Evolutionary conservation across 2,888 invertebrate genomes (phyloP), one percentile per base, ranked within the genome.

Genomic region (Epirrhoe tristata): DNA sequence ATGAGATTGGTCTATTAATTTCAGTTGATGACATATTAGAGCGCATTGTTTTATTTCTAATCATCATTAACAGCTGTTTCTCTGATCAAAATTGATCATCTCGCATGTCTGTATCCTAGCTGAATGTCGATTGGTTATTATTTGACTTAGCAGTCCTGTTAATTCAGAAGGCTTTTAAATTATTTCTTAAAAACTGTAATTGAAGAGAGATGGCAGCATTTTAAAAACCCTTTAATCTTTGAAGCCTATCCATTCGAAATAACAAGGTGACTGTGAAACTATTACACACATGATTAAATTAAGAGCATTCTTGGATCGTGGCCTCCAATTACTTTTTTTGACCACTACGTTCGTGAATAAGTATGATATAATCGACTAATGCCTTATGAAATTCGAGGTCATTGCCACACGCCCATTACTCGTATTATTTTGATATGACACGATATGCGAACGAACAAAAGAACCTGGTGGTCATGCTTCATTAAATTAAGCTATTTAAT

Each of bases 381-480:
- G 69, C 65, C 62, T 72, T 71, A 63, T 71, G 76, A 77, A 75
- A 79, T 73, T 67, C 69, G 77, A 82, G 82, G 83, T 79, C 81
- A 79, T 74, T 82, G 79, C 77, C 82, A 71, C 72, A 72, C 63
- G 67, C 62, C 55, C 67, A 68, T 58, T 60, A 67, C 63, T 71
- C 59, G n/a, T 63, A 34, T 63, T 24, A 69, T 67, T 63, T 46
- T 58, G 54, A 58, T 63, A 64, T 67, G 64, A 67, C 59, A 64
- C 53, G 63, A 58, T 61, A 64, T 68, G 50, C 43, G 54, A 64
- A 51, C 24, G 43, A 58, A 65, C 61, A 64, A 68, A 57, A 60
- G 63, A 57, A 58, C 60, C 48, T 67, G 59, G 56, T 48, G 48
- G 52, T 63, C 58, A 59, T 51, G 50, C 34, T 55, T 34, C 54